Percentiles rank a stretch among this genome's conserved stretches.
Evolutionary conservation across 2,888 invertebrate species (phyloP).

Genomic region (Beris chalybata): DNA sequence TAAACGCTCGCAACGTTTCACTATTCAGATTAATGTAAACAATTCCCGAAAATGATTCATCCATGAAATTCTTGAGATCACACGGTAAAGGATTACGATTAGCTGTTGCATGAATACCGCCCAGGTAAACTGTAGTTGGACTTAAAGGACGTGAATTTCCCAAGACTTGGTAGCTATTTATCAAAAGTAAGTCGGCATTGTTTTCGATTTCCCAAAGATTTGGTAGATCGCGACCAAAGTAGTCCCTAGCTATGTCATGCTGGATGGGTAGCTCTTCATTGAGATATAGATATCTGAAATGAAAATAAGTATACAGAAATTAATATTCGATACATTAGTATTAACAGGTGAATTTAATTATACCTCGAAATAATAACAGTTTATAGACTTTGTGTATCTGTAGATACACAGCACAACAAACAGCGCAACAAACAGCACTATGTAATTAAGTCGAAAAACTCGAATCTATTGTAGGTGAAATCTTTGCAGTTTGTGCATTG

Average conservation of each 20-base stretch:
- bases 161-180: slow-evolving; percentile 43
- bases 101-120: slow-evolving; percentile 43
- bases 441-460: too few relatives aligned
- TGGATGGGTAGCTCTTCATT: slow-evolving; percentile 44
- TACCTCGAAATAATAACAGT: too few relatives aligned
- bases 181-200: slow-evolving; percentile 43
- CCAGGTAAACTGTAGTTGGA: slow-evolving; percentile 44
- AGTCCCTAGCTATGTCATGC: slow-evolving; percentile 43
- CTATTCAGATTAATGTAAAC: slow-evolving; percentile 43
- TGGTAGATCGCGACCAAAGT: slow-evolving; percentile 42
- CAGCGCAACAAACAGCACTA: too few relatives aligned
- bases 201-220: slow-evolving; percentile 44
- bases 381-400: too few relatives aligned
- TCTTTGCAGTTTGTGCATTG: too few relatives aligned
- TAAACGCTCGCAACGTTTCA: slow-evolving; percentile 36
- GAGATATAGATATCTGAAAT: slow-evolving; percentile 43
- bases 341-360: too few relatives aligned
- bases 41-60: slow-evolving; percentile 35
- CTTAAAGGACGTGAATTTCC: slow-evolving; percentile 43
- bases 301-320: not conserved
- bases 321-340: too few relatives aligned
- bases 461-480: too few relatives aligned
- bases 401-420: too few relatives aligned
- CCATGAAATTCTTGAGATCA: slow-evolving; percentile 42
- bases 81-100: slow-evolving; percentile 39